These are phyloP conservation scores for Chaetorhynchus papuensis DNA, from an alignment of 2,113 vertebrate genomes.

Conservation along the genomic window DNA sequence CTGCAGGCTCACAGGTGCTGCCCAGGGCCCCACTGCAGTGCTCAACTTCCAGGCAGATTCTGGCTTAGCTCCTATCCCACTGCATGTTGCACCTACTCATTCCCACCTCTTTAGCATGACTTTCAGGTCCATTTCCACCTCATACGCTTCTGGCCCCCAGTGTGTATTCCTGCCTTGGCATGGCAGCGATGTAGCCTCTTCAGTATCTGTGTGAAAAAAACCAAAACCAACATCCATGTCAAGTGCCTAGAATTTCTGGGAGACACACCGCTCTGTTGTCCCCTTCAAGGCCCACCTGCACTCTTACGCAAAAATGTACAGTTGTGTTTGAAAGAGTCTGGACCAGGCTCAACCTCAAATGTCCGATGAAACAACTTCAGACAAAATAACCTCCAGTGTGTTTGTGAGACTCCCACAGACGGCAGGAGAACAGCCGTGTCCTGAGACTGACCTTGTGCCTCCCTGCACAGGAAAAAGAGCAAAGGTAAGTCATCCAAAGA, in stretches of 20 bases:
- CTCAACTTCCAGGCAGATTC: background rate
- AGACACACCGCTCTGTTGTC: background rate
- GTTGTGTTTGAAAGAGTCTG: background rate
- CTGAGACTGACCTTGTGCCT: background rate
- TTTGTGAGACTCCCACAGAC: background rate
- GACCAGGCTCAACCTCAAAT: background rate
- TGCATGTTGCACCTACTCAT: background rate
- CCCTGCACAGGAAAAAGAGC: background rate
- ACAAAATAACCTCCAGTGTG: background rate
- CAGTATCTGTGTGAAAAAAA: background rate
- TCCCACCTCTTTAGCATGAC: background rate
- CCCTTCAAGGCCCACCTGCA: background rate
- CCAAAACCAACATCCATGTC: background rate
- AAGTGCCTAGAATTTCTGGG: background rate
- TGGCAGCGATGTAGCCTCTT: background rate
- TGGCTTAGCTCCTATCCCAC: background rate
- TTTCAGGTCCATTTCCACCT: background rate
- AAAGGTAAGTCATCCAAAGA: background rate
- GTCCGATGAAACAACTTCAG: background rate
- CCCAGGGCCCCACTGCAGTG: background rate
- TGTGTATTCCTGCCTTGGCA: background rate
- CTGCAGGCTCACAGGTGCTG: background rate
- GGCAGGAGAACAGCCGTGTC: fast-evolving
- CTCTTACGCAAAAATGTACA: background rate
- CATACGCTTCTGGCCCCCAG: background rate